Conservation (phyloP, 2,888 invertebrate species). For the Watsonalla cultraria region DNA sequence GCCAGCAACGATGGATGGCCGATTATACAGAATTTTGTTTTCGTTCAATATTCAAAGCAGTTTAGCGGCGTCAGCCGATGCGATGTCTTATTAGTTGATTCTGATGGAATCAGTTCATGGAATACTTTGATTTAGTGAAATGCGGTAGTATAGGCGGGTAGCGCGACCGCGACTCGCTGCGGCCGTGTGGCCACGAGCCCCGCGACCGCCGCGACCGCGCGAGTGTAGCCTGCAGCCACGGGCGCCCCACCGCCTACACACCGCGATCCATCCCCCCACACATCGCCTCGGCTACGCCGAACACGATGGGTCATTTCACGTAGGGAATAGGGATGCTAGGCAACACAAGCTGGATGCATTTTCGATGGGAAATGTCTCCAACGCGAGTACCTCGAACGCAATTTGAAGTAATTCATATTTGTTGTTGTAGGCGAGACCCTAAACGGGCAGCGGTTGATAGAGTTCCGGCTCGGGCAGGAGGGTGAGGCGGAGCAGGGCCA, state of each 20-base stretch:
- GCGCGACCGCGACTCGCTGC: slow-evolving; percentile 42
- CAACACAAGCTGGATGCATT: background rate
- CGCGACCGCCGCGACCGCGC: slow-evolving; percentile 39
- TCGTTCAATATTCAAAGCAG: slow-evolving; percentile 9
- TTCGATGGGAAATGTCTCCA: slow-evolving; percentile 1
- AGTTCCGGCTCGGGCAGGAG: slow-evolving; percentile 87
- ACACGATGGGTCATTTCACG: slow-evolving; percentile 57
- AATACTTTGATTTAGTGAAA: slow-evolving; percentile 10
- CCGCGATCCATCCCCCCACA: slow-evolving; percentile 18
- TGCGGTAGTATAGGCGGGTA: slow-evolving; percentile 51
- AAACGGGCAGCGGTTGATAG: slow-evolving; percentile 91
- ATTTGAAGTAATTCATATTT: background rate
- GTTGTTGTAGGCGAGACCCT: slow-evolving; percentile 84
- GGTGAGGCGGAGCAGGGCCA: slow-evolving; percentile 65
- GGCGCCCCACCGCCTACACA: slow-evolving; percentile 58
- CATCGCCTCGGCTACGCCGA: slow-evolving; percentile 33
- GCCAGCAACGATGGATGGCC: slow-evolving; percentile 29
- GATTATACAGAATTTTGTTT: slow-evolving; percentile 17
- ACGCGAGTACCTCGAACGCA: background rate
- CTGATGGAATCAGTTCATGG: background rate
- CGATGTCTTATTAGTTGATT: slow-evolving; percentile 17
- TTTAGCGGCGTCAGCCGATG: slow-evolving; percentile 30
- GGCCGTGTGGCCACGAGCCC: slow-evolving; percentile 28
- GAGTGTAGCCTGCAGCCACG: slow-evolving; percentile 66
- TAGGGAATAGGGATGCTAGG: slow-evolving; percentile 30